Evolutionary conservation across 2,113 vertebrate species (phyloP).

Genomic region (Macheiramphus alcinus): DNA sequence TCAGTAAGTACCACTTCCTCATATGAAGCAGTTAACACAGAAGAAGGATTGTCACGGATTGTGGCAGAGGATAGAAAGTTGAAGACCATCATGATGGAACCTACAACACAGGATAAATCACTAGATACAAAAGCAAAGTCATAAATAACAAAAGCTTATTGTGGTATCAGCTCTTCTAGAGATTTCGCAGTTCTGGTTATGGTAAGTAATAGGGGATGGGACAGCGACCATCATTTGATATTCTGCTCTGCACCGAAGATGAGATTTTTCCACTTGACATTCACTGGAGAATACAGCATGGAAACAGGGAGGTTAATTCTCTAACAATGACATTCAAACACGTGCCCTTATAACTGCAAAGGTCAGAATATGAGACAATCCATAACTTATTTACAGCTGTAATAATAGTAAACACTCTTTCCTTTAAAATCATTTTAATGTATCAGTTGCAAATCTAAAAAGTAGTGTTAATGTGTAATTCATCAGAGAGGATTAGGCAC

Average conservation of each 20-base stretch:
- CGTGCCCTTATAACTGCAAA: rapidly evolving
- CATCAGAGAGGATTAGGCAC: neutral
- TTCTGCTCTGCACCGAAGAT: neutral
- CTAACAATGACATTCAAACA: neutral
- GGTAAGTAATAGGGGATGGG: neutral
- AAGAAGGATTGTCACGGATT: neutral
- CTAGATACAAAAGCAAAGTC: neutral
- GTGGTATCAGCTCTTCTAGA: neutral
- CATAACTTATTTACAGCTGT: neutral
- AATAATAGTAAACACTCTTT: neutral
- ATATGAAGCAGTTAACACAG: neutral
- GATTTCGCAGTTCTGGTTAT: neutral
- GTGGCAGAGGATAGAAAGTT: neutral
- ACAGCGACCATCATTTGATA: neutral
- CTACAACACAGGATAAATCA: neutral
- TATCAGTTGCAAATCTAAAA: neutral
- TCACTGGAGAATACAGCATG: neutral
- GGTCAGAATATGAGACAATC: neutral
- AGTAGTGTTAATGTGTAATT: neutral
- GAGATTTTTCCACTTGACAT: neutral
- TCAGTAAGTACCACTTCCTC: neutral
- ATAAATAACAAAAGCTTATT: neutral
- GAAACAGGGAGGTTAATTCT: neutral
- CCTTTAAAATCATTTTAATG: neutral
- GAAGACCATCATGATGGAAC: neutral